A percentile compares a stretch with the other conserved stretches of the same genome.
phyloP scores from a whole-genome alignment of 2,888 invertebrate genomes.

The Melitaea athalia region DNA sequence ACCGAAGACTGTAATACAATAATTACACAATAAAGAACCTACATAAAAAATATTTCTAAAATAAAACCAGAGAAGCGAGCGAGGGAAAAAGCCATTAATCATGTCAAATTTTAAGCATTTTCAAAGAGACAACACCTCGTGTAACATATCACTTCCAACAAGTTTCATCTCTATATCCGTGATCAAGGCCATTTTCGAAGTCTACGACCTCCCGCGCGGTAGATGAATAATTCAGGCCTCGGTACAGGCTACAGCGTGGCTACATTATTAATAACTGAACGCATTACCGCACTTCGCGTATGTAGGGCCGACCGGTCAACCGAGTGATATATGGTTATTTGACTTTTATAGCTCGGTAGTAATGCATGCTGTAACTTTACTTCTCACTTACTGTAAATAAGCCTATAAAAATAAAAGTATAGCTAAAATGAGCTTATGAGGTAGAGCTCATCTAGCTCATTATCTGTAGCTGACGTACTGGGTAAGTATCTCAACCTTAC shows the following conservation, averaged over 20 bases:
- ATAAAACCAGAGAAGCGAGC: not conserved
- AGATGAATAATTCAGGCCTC: constrained; percentile 61
- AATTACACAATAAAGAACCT: too few species aligned
- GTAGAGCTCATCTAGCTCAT: too few species aligned
- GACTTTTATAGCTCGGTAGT: constrained; percentile 19
- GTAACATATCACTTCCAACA: constrained; percentile 10
- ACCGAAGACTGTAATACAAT: too few species aligned
- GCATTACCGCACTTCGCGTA: constrained; percentile 34
- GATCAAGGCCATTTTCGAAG: constrained; percentile 50
- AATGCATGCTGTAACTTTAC: not conserved
- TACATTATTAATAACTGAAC: constrained; percentile 52
- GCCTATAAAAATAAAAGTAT: too few species aligned
- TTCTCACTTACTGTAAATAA: not conserved
- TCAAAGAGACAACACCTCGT: not conserved
- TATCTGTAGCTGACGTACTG: too few species aligned
- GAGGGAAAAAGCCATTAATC: not conserved
- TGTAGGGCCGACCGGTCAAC: constrained; percentile 31
- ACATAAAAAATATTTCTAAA: not conserved
- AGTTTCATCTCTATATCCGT: constrained; percentile 35
- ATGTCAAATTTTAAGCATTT: not conserved
- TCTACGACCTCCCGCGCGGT: constrained; percentile 59
- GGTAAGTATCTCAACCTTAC: too few species aligned
- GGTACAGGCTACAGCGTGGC: constrained; percentile 37
- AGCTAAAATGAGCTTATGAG: too few species aligned
- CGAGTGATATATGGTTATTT: constrained; percentile 23